A percentile compares a stretch with the other conserved stretches of the same genome.
These are phyloP conservation scores for Tachina lurida DNA, from an alignment of 2,888 invertebrate genomes.

Conservation along the genomic window DNA sequence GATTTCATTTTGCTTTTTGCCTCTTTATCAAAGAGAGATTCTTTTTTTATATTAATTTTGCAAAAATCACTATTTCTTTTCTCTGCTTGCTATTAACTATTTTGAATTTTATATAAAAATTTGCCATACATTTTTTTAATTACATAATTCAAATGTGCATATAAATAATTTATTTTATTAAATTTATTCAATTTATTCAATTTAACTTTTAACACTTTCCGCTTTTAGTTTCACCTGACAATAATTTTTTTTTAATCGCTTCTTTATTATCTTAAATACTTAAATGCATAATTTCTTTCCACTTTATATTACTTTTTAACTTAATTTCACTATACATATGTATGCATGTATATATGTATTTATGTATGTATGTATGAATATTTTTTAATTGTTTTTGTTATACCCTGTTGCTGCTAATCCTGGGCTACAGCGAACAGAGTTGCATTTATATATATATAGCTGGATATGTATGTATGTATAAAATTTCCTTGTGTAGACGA, in stretches of 20 bases:
- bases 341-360: not conserved
- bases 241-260: too few relatives aligned
- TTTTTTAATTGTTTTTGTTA: conserved; percentile 8
- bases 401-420: conserved; percentile 67
- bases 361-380: too few relatives aligned
- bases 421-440: conserved; percentile 66
- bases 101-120: not conserved
- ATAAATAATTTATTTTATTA: conserved; percentile 1
- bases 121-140: not conserved
- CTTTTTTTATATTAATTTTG: not conserved
- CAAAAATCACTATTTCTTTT: not conserved
- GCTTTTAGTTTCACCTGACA: too few relatives aligned
- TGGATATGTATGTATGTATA: not conserved
- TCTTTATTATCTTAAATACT: too few relatives aligned
- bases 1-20: conserved; percentile 25
- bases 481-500: not conserved
- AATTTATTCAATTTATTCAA: not conserved
- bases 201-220: too few relatives aligned
- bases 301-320: not conserved
- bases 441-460: conserved; percentile 39
- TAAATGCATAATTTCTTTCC: not conserved
- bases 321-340: not conserved
- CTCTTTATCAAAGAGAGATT: not conserved
- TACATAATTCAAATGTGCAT: not conserved
- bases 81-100: too few relatives aligned